Conservation (phyloP, 2,113 vertebrate genomes). For the Orthonyx spaldingii region DNA sequence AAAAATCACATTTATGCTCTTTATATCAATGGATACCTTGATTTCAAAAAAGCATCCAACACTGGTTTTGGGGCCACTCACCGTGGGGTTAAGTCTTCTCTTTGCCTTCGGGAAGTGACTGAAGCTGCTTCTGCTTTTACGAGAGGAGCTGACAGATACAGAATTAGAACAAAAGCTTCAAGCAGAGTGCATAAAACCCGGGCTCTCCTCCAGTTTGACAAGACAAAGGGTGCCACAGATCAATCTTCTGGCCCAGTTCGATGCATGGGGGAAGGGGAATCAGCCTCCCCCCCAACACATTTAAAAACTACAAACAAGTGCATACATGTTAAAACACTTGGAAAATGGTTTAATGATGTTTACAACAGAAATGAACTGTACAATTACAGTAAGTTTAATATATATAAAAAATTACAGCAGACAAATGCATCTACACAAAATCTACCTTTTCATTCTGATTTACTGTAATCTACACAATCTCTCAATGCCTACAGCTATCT, state of each 20-base stretch:
- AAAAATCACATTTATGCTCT: not conserved
- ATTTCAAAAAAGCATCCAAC: not conserved
- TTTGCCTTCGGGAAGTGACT: not conserved
- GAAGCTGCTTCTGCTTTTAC: not conserved
- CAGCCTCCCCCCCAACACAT: not conserved
- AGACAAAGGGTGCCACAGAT: not conserved
- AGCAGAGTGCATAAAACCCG: not conserved
- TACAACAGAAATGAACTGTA: constrained; percentile 99
- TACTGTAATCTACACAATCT: constrained; percentile 92
- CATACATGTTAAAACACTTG: constrained; percentile 92
- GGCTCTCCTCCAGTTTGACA: not conserved
- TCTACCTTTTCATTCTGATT: constrained; percentile 94
- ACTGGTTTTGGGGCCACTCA: not conserved
- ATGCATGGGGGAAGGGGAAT: not conserved
- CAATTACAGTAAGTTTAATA: constrained; percentile 99
- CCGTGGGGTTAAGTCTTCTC: not conserved
- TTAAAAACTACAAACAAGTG: constrained; percentile 18
- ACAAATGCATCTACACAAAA: constrained; percentile 97
- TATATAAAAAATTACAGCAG: constrained; percentile 99
- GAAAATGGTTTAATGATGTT: constrained; percentile 99
- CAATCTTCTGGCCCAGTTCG: not conserved
- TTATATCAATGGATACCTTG: not conserved
- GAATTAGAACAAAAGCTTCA: not conserved
- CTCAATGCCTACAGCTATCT: constrained; percentile 76
- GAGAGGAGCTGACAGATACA: not conserved